Percentiles rank a stretch among this genome's conserved stretches.
phyloP scores from a whole-genome alignment of 2,888 invertebrate species.

The Ormyrus nitidulus region DNA sequence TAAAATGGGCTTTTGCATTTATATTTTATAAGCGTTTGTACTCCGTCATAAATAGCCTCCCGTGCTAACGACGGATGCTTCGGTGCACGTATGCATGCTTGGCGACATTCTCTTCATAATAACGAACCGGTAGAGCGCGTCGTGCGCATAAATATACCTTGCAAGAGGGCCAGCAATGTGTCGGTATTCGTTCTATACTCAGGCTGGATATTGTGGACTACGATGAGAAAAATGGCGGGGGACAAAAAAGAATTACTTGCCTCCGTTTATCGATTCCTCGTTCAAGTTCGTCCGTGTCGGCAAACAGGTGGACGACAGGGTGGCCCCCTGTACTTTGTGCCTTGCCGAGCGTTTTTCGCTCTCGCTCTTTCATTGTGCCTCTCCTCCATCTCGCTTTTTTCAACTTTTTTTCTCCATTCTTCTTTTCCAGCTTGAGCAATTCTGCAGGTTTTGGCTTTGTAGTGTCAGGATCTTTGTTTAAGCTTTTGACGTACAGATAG shows the following conservation, averaged over 20 bases:
- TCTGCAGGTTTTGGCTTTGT: too few relatives aligned
- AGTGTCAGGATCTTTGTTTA: too few relatives aligned
- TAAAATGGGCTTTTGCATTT: too few relatives aligned
- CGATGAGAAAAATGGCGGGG: neutral
- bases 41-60: neutral
- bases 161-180: neutral
- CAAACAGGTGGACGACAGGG: conserved; percentile 39
- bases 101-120: conserved; percentile 18
- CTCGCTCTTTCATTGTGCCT: too few relatives aligned
- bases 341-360: too few relatives aligned
- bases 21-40: too few relatives aligned
- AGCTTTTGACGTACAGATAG: too few relatives aligned
- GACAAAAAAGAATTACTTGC: neutral
- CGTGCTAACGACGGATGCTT: neutral
- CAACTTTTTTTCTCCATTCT: too few relatives aligned
- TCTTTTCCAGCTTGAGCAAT: too few relatives aligned
- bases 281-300: conserved; percentile 33
- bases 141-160: conserved; percentile 13
- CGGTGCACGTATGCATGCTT: neutral
- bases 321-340: neutral
- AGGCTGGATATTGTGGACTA: conserved; percentile 16
- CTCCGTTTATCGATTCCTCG: conserved; percentile 21
- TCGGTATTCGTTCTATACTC: neutral
- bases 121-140: neutral
- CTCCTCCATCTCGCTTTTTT: too few relatives aligned